phyloP scores from a whole-genome alignment of 2,113 vertebrate genomes.

The Crocuta crocuta region DNA sequence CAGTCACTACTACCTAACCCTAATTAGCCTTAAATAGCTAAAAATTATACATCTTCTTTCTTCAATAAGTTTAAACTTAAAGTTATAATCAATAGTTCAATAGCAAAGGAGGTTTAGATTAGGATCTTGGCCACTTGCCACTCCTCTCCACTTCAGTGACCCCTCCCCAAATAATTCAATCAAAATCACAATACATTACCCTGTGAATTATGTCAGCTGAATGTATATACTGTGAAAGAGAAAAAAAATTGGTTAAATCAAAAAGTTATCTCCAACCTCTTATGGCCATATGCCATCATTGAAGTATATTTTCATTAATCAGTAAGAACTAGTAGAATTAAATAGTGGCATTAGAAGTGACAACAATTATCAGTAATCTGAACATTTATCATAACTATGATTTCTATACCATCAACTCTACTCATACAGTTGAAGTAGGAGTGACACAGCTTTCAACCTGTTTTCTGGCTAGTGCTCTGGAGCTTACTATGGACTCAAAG shows the following conservation, averaged over 20 bases:
- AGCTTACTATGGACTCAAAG: not conserved
- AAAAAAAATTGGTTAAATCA: not conserved
- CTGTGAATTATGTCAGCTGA: constrained; percentile 99
- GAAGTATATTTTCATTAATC: not conserved
- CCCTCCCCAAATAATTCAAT: not conserved
- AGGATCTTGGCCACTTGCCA: not conserved
- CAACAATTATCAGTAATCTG: not conserved
- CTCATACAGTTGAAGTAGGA: not conserved
- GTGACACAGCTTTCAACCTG: not conserved
- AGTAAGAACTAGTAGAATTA: not conserved
- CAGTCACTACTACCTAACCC: not conserved
- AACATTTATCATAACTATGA: not conserved
- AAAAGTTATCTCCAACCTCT: constrained; percentile 33
- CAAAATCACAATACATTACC: constrained; percentile 89
- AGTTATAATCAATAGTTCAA: not conserved
- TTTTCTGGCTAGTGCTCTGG: not conserved
- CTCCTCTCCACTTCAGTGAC: not conserved
- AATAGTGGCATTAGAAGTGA: not conserved
- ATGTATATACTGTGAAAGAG: constrained; percentile 96
- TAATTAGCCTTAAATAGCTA: not conserved
- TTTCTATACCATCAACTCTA: not conserved
- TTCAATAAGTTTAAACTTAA: not conserved
- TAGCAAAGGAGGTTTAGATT: not conserved
- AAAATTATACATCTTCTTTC: not conserved
- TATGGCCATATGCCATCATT: not conserved